Percentiles rank a stretch among this genome's conserved stretches.
Evolutionary conservation across 2,888 invertebrate species (phyloP).

Genomic region (Sinotaia quadrata): DNA sequence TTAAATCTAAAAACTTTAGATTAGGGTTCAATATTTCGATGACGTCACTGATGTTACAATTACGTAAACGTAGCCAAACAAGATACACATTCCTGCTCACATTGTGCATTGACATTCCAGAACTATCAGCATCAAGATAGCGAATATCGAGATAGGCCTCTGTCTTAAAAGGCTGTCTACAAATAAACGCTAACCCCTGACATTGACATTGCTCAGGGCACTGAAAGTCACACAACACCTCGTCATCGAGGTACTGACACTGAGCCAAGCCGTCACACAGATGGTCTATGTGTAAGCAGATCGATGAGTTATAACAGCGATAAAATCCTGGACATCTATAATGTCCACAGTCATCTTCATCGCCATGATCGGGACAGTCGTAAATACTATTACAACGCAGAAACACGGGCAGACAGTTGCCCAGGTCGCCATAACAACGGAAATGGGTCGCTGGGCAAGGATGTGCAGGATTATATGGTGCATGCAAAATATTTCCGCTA

Average conservation of each 20-base stretch:
- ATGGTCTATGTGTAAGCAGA: constrained; percentile 19
- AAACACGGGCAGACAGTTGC: constrained; percentile 27
- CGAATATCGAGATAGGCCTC: too few relatives aligned
- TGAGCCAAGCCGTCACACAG: constrained; percentile 27
- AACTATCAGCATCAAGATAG: constrained; percentile 14
- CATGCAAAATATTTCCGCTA: too few relatives aligned
- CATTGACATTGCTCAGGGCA: constrained; percentile 16
- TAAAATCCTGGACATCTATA: constrained; percentile 17
- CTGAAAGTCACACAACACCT: constrained; percentile 9
- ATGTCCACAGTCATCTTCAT: too few relatives aligned
- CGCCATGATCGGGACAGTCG: constrained; percentile 23
- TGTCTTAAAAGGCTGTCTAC: too few relatives aligned
- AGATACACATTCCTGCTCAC: too few relatives aligned
- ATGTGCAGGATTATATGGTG: too few relatives aligned
- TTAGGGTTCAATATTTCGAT: not conserved
- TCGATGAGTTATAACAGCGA: constrained; percentile 13
- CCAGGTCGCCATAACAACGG: constrained; percentile 9
- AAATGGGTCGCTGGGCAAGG: constrained; percentile 16
- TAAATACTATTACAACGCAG: constrained; percentile 21
- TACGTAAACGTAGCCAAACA: too few relatives aligned
- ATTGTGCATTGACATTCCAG: not conserved
- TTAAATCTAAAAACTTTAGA: constrained; percentile 10
- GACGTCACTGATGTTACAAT: too few relatives aligned
- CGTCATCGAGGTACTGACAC: constrained; percentile 27
- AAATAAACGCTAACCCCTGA: constrained; percentile 11